phyloP scores from a whole-genome alignment of 2,888 invertebrate genomes.

The Lasioglossum malachurum region DNA sequence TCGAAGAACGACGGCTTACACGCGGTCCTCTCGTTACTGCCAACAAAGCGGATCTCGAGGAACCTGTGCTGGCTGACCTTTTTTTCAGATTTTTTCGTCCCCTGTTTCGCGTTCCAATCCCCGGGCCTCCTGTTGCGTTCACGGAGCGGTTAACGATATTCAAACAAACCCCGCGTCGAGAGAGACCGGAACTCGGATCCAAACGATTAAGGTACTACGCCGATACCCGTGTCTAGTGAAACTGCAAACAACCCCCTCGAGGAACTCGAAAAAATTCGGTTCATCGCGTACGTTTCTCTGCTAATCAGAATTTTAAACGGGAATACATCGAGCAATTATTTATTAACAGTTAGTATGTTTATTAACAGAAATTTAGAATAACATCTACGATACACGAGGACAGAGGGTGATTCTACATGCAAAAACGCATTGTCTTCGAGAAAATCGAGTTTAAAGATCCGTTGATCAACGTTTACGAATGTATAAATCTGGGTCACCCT shows the following conservation, averaged over 20 bases:
- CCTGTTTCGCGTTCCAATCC: constrained; percentile 32
- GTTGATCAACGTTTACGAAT: constrained; percentile 8
- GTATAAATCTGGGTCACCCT: constrained; percentile 27
- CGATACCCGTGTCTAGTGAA: constrained; percentile 30
- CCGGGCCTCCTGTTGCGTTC: constrained; percentile 54
- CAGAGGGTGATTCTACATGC: background rate
- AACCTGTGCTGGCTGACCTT: constrained; percentile 30
- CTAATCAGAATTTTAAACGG: background rate
- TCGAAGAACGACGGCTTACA: constrained; percentile 27
- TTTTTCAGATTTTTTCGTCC: background rate
- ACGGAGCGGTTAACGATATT: constrained; percentile 80
- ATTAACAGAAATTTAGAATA: background rate
- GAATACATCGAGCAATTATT: background rate
- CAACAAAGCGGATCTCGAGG: constrained; percentile 30
- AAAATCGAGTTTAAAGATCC: background rate
- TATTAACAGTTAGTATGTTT: background rate
- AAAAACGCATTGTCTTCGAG: background rate
- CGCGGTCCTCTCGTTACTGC: constrained; percentile 41
- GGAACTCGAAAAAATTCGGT: background rate
- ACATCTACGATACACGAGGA: background rate
- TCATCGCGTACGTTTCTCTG: background rate
- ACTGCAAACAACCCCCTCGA: constrained; percentile 8
- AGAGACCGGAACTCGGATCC: constrained; percentile 32
- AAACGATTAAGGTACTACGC: constrained; percentile 38
- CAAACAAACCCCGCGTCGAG: constrained; percentile 74